Percentiles rank a stretch among this genome's conserved stretches.
Conservation (phyloP, 2,113 vertebrate genomes). For the Pyrgilauda ruficollis region DNA sequence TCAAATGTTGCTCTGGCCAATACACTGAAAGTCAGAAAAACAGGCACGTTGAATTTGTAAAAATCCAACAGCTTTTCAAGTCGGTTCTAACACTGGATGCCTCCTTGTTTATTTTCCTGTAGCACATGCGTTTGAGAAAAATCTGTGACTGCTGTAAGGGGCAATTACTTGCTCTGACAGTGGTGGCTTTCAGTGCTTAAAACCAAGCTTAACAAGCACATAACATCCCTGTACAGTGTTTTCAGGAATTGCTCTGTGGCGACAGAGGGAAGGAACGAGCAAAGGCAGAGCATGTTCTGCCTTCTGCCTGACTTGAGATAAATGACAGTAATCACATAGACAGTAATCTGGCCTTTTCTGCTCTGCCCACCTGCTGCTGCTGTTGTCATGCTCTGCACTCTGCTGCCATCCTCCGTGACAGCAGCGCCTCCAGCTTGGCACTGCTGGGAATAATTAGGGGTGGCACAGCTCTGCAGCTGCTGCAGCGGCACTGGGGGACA, state of each 20-base stretch:
- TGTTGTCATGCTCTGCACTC: slow-evolving; percentile 59
- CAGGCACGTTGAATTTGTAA: background rate
- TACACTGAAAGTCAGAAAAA: background rate
- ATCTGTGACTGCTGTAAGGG: background rate
- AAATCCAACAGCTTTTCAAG: background rate
- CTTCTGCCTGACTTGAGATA: slow-evolving; percentile 64
- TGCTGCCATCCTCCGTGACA: slow-evolving; percentile 64
- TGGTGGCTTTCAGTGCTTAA: background rate
- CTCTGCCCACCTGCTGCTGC: slow-evolving; percentile 76
- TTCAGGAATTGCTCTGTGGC: background rate
- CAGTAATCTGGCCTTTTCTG: slow-evolving; percentile 67
- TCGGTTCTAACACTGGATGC: rapidly evolving
- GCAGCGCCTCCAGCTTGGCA: slow-evolving; percentile 52
- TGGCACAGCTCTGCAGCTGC: slow-evolving; percentile 64
- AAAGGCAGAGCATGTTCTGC: slow-evolving; percentile 11
- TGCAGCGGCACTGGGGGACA: background rate
- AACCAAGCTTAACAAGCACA: background rate
- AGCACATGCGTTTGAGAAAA: background rate
- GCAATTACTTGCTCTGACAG: background rate
- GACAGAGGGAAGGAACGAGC: background rate
- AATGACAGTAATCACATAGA: slow-evolving; percentile 71
- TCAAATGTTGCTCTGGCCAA: background rate
- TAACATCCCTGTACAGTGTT: background rate
- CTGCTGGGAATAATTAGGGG: slow-evolving; percentile 52
- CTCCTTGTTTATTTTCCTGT: background rate